These are phyloP conservation scores for Pachyrhynchus sulphureomaculatus DNA, from an alignment of 1,140 invertebrate species.

Conservation along the genomic window DNA sequence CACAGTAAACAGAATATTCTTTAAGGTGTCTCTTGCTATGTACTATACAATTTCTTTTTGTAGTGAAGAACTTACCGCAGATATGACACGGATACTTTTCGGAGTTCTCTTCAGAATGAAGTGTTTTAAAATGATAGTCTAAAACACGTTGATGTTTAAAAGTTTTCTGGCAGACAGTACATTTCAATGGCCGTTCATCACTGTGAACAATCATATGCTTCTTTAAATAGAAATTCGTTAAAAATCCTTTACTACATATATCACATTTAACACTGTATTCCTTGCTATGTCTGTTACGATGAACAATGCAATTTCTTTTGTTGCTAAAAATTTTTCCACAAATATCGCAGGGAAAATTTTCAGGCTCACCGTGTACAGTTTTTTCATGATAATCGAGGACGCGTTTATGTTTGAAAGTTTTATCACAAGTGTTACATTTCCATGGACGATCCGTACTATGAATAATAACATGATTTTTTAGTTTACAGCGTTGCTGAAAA, in stretches of 20 bases:
- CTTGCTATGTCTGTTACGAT: conserved; percentile 29
- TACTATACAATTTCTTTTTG: conserved; percentile 63
- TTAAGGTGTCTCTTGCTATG: conserved; percentile 64
- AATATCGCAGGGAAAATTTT: conserved; percentile 26
- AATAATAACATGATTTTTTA: conserved; percentile 45
- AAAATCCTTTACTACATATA: conserved; percentile 34
- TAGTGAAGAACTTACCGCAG: conserved; percentile 64
- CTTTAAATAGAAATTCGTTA: conserved; percentile 16
- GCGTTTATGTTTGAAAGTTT: conserved; percentile 55
- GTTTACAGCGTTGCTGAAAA: conserved; percentile 23
- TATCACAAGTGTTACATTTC: conserved; percentile 53
- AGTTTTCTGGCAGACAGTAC: conserved; percentile 65
- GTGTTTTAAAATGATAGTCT: conserved; percentile 23
- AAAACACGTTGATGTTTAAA: conserved; percentile 50
- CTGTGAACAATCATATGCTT: conserved; percentile 41
- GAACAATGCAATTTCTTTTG: conserved; percentile 34
- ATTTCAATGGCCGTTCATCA: conserved; percentile 55
- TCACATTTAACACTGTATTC: conserved; percentile 32
- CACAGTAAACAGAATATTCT: conserved; percentile 46
- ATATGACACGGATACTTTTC: conserved; percentile 39
- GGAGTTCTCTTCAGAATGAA: conserved; percentile 1
- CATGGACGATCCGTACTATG: conserved; percentile 54
- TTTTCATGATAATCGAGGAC: conserved; percentile 29
- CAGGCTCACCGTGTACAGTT: conserved; percentile 20
- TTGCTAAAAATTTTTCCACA: conserved; percentile 28